These are phyloP conservation scores for Enhydra lutris DNA, from an alignment of 2,113 vertebrate species.

Conservation along the genomic window DNA sequence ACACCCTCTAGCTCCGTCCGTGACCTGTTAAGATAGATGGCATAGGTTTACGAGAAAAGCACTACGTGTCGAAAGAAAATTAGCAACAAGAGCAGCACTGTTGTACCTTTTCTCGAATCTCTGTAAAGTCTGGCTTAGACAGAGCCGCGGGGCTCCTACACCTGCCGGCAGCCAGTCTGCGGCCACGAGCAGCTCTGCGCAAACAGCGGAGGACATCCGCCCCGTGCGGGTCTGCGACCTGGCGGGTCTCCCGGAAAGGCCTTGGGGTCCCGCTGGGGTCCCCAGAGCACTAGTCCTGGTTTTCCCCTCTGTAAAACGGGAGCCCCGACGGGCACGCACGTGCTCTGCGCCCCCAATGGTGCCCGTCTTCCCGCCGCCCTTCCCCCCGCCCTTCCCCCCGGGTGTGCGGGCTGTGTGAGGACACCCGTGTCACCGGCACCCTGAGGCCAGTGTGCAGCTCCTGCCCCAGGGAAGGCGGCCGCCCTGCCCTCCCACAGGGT, in stretches of 20 bases:
- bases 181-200: fast-evolving
- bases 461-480: too few species aligned
- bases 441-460: too few species aligned
- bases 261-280: neutral
- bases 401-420: too few species aligned
- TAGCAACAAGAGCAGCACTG: neutral
- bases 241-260: neutral
- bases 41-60: fast-evolving
- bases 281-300: neutral
- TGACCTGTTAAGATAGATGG: neutral
- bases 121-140: neutral
- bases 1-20: neutral
- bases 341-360: too few species aligned
- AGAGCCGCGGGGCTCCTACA: neutral
- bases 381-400: too few species aligned
- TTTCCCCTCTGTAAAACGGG: neutral
- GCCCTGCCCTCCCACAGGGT: too few species aligned
- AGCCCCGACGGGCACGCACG: too few species aligned
- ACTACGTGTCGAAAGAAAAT: neutral
- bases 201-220: fast-evolving
- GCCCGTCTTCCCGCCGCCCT: too few species aligned
- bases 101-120: too few species aligned
- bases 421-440: too few species aligned
- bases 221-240: too few species aligned
- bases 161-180: neutral